Evolutionary conservation across 1,140 invertebrate genomes (phyloP).

Genomic region (Solenopsis invicta): DNA sequence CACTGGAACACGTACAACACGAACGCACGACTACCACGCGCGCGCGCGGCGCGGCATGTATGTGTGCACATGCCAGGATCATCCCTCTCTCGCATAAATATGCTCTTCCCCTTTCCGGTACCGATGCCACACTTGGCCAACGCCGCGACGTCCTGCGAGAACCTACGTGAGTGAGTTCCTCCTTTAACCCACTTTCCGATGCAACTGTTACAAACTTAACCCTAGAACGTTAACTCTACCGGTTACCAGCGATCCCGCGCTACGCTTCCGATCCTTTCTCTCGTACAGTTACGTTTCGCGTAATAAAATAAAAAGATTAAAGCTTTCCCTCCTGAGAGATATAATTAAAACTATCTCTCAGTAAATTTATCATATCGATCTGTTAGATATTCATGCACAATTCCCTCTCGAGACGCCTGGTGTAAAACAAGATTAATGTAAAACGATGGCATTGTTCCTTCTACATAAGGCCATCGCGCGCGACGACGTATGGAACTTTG

Average conservation of each 20-base stretch:
- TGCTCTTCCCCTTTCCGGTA: constrained; percentile 51
- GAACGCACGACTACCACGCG: constrained; percentile 50
- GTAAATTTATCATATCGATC: not conserved
- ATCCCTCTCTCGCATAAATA: constrained; percentile 1
- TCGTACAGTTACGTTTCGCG: not conserved
- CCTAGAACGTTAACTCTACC: not conserved
- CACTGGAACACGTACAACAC: constrained; percentile 62
- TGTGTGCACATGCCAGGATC: constrained; percentile 29
- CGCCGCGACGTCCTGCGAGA: constrained; percentile 12
- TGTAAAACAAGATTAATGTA: constrained; percentile 4
- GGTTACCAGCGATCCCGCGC: not conserved
- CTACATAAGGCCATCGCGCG: not conserved
- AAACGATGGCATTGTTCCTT: not conserved
- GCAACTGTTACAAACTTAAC: constrained; percentile 57
- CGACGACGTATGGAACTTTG: constrained; percentile 75
- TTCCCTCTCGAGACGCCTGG: not conserved
- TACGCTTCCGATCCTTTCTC: not conserved
- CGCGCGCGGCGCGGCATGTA: constrained; percentile 42
- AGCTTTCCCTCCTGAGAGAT: not conserved
- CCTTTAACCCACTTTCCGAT: constrained; percentile 68
- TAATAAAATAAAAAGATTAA: not conserved
- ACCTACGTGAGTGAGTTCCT: constrained; percentile 30
- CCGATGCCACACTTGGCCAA: not conserved
- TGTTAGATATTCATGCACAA: not conserved
- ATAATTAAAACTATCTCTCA: not conserved